A percentile compares a stretch with the other conserved stretches of the same genome.
Conservation (phyloP, 2,888 invertebrate species). For the Trissoscelio sp. region DNA sequence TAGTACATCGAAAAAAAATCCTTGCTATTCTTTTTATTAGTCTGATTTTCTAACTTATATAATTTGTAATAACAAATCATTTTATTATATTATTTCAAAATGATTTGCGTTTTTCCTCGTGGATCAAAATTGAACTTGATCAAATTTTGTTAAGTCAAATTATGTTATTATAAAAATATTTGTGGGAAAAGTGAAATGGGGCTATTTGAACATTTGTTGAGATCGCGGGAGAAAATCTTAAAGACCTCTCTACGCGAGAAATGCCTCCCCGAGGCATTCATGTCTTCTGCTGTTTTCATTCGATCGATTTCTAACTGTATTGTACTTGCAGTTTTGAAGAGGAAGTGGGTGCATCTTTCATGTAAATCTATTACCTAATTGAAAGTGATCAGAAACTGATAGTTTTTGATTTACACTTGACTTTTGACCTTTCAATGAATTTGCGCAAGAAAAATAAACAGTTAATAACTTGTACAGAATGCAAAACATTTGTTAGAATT, state of each 20-base stretch:
- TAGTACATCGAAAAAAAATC: no score
- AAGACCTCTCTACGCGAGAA: conserved; percentile 33
- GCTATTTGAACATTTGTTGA: conserved; percentile 42
- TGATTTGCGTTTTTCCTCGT: no score
- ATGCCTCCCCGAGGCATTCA: conserved; percentile 55
- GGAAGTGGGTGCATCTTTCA: conserved; percentile 38
- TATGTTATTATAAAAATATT: no score
- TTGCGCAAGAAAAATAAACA: conserved; percentile 2
- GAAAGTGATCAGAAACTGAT: no score
- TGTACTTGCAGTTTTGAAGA: conserved; percentile 9
- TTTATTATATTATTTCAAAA: no score
- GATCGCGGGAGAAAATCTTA: conserved; percentile 54
- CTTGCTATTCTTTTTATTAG: no score
- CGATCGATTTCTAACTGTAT: conserved; percentile 19
- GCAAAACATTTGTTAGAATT: no score
- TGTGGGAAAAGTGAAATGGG: conserved; percentile 59
- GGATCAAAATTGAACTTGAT: no score
- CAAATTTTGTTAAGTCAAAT: no score
- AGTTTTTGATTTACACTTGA: conserved; percentile 41
- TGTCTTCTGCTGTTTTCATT: conserved; percentile 58
- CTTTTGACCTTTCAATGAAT: conserved; percentile 29
- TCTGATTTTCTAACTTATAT: no score
- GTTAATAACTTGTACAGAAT: no score
- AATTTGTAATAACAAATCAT: no score
- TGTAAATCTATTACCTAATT: conserved; percentile 8